phyloP scores from a whole-genome alignment of 2,113 vertebrate species.

The Larimichthys polyactis region DNA sequence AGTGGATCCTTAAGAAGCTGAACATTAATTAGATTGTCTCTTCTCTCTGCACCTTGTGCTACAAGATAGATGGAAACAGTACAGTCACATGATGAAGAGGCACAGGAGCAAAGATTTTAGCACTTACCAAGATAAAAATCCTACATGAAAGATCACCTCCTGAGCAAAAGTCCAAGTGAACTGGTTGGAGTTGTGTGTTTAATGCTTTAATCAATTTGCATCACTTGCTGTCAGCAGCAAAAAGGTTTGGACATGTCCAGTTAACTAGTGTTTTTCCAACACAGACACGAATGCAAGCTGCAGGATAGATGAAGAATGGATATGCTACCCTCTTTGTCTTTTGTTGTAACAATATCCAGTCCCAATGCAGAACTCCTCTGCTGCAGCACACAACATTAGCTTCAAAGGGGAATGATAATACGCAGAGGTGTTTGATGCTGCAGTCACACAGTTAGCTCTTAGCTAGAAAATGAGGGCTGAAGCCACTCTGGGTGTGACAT shows the following conservation, averaged over 20 bases:
- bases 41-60: conserved; percentile 12
- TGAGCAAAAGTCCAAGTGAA: not conserved
- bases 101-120: conserved; percentile 9
- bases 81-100: conserved; percentile 19
- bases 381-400: conserved; percentile 37
- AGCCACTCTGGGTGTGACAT: conserved; percentile 31
- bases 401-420: conserved; percentile 47
- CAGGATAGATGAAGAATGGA: conserved; percentile 4
- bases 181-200: not conserved
- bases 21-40: conserved; percentile 23
- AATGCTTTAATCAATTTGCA: not conserved
- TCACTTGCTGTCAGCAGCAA: not conserved
- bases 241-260: not conserved
- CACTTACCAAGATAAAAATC: conserved; percentile 6
- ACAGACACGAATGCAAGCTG: not conserved
- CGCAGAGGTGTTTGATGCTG: conserved; percentile 47
- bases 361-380: conserved; percentile 24
- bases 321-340: not conserved
- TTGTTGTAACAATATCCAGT: conserved; percentile 25
- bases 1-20: not conserved
- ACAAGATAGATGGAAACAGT: conserved; percentile 19
- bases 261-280: no score
- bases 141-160: not conserved
- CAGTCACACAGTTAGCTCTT: conserved; percentile 42
- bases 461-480: conserved; percentile 24